These are phyloP conservation scores for Danaus chrysippus DNA, from an alignment of 2,888 invertebrate genomes.

Conservation along the genomic window DNA sequence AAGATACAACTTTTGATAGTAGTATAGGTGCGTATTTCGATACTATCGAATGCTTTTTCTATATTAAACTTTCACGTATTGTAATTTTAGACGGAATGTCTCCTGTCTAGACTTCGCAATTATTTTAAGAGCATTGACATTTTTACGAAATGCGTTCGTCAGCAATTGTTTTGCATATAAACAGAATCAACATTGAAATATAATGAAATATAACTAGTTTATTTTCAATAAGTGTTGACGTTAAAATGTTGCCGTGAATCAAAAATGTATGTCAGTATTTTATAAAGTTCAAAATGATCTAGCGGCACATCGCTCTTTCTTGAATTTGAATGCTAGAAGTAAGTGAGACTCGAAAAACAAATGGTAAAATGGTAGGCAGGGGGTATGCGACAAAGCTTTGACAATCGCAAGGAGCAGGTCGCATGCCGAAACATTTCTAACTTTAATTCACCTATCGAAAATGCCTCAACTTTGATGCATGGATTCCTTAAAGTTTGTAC, in stretches of 20 bases:
- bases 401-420: conserved; percentile 46
- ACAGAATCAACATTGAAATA: too few species aligned
- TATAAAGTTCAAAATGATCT: neutral
- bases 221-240: too few species aligned
- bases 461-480: conserved; percentile 27
- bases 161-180: too few species aligned
- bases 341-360: conserved; percentile 63
- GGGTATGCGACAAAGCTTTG: conserved; percentile 63
- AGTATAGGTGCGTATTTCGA: conserved; percentile 36
- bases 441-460: conserved; percentile 45
- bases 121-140: conserved; percentile 11
- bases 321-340: conserved; percentile 54
- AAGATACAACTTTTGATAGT: conserved; percentile 49
- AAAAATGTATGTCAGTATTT: too few species aligned
- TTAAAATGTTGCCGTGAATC: too few species aligned
- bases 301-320: conserved; percentile 36
- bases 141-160: neutral
- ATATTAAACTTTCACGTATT: conserved; percentile 50
- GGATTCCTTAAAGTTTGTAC: conserved; percentile 23
- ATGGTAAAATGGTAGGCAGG: conserved; percentile 57
- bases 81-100: conserved; percentile 30
- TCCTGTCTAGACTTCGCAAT: conserved; percentile 39
- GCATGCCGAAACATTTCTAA: conserved; percentile 47
- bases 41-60: conserved; percentile 45
- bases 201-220: too few species aligned